A percentile compares a stretch with the other conserved stretches of the same genome.
phyloP scores from a whole-genome alignment of 2,113 vertebrate genomes.

The Chlorocebus sabaeus region DNA sequence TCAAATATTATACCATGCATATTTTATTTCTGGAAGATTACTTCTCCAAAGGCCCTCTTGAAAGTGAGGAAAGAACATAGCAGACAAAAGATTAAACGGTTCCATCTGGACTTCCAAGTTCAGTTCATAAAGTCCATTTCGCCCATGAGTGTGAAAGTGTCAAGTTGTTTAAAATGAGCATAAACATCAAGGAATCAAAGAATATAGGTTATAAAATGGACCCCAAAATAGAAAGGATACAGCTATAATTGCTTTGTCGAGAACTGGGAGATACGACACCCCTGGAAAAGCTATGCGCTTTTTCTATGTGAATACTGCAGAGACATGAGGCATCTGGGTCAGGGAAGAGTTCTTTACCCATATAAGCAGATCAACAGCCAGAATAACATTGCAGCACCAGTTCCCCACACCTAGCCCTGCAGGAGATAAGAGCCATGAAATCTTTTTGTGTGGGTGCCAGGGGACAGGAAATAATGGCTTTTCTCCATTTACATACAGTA shows the following conservation, averaged over 20 bases:
- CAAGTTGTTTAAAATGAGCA: not conserved
- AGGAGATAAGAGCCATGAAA: not conserved
- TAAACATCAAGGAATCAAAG: not conserved
- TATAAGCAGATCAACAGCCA: not conserved
- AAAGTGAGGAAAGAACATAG: not conserved
- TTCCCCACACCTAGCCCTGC: not conserved
- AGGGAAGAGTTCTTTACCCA: not conserved
- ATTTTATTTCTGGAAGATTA: not conserved
- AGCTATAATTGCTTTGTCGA: not conserved
- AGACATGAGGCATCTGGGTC: not conserved
- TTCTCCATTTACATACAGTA: not conserved
- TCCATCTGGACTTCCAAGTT: not conserved
- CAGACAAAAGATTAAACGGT: not conserved
- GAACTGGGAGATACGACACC: not conserved
- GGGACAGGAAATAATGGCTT: not conserved
- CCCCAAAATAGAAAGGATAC: not conserved
- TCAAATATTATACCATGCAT: not conserved
- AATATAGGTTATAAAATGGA: not conserved
- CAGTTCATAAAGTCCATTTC: not conserved
- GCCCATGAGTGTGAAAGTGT: not conserved
- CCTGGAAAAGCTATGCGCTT: not conserved
- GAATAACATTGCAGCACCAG: not conserved
- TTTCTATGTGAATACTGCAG: not conserved
- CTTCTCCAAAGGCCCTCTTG: conserved; percentile 16
- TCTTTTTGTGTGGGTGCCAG: not conserved